These are phyloP conservation scores for Oriolus oriolus DNA, from an alignment of 2,113 vertebrate species.

Conservation along the genomic window DNA sequence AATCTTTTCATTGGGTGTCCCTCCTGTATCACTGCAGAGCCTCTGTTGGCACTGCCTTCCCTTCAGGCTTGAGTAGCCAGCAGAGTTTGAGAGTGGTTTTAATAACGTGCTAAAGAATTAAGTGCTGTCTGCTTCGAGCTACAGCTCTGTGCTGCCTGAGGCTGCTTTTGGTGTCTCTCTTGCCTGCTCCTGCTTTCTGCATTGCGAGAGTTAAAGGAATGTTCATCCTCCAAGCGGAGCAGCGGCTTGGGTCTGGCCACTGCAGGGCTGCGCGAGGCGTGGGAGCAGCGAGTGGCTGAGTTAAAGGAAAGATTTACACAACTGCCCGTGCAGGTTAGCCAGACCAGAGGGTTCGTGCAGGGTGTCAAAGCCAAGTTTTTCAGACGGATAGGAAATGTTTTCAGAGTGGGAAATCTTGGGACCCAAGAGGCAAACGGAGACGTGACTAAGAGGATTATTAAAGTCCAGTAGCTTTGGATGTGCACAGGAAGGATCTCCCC, in stretches of 20 bases:
- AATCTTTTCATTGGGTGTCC: background rate
- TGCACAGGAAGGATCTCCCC: background rate
- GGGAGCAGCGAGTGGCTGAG: background rate
- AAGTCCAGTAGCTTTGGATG: background rate
- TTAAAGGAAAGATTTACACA: background rate
- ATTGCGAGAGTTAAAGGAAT: rapidly evolving
- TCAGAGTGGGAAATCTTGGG: background rate
- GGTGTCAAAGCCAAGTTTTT: background rate
- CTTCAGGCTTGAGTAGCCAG: background rate
- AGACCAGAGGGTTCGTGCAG: background rate
- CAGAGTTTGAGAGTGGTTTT: background rate
- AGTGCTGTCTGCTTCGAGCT: background rate
- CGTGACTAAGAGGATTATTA: background rate
- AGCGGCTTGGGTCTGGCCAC: background rate
- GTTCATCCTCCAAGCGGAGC: rapidly evolving
- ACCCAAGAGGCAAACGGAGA: background rate
- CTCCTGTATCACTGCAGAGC: background rate
- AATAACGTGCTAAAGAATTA: background rate
- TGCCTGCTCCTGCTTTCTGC: background rate
- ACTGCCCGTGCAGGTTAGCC: background rate
- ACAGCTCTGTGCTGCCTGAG: rapidly evolving
- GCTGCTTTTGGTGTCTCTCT: background rate
- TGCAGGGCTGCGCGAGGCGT: rapidly evolving
- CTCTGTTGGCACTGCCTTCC: background rate
- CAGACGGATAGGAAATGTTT: background rate